Evolutionary conservation across 92 coral and sea anemone species (phyloP).

Genomic region (Palythoa heliodiscus): DNA sequence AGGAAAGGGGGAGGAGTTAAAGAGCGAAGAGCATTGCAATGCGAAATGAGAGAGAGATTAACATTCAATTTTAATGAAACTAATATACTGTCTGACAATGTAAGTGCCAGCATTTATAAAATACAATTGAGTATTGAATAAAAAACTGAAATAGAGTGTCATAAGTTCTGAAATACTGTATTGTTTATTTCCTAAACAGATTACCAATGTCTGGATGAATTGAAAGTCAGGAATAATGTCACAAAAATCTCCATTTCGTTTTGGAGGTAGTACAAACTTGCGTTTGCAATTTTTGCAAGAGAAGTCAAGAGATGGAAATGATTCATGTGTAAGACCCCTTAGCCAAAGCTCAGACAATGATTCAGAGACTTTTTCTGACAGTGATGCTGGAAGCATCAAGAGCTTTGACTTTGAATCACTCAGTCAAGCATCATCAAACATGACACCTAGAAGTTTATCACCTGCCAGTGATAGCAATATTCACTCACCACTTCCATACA

Average conservation of each 20-base stretch:
- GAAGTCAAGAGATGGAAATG: conserved; percentile 18
- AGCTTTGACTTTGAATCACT: conserved; percentile 55
- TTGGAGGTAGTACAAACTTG: conserved; percentile 18
- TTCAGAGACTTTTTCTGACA: conserved; percentile 51
- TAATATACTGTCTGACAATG: too few relatives aligned
- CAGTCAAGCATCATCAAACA: conserved; percentile 64
- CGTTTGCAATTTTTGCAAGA: background rate
- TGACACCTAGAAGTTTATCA: conserved; percentile 61
- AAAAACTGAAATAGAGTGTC: background rate
- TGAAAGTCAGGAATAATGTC: conserved; percentile 18
- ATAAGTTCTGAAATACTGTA: background rate
- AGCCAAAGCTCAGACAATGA: conserved; percentile 50
- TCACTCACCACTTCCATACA: conserved; percentile 33
- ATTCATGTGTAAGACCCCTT: conserved; percentile 20
- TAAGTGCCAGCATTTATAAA: background rate
- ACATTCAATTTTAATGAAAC: too few relatives aligned
- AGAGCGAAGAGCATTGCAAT: too few relatives aligned
- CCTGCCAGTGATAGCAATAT: conserved; percentile 62
- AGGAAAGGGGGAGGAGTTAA: too few relatives aligned
- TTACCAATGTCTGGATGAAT: conserved; percentile 1
- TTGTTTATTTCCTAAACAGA: conserved; percentile 8
- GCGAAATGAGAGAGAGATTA: too few relatives aligned
- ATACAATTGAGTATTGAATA: background rate
- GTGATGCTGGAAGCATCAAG: conserved; percentile 55
- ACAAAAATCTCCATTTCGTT: conserved; percentile 36